These are phyloP conservation scores for Trichacis sp. DNA, from an alignment of 2,888 invertebrate species.

Conservation along the genomic window DNA sequence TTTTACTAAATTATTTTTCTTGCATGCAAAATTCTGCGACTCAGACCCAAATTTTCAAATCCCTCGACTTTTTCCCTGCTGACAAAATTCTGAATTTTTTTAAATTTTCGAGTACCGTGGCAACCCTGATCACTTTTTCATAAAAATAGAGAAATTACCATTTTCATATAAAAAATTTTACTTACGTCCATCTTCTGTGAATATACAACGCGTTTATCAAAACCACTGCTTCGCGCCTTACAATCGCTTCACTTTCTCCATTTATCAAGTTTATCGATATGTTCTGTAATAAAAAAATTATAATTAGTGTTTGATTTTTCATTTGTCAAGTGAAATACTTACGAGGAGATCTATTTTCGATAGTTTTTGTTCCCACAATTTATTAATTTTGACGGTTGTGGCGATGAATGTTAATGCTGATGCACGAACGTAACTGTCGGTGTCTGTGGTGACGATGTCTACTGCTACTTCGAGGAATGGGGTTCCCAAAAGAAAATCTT, in stretches of 20 bases:
- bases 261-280: constrained; percentile 73
- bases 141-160: background rate
- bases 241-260: constrained; percentile 82
- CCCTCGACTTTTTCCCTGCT: no score
- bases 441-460: constrained; percentile 77
- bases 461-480: constrained; percentile 76
- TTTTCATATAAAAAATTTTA: constrained; percentile 40
- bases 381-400: constrained; percentile 75
- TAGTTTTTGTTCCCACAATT: constrained; percentile 77
- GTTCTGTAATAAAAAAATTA: constrained; percentile 30
- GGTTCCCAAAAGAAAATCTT: constrained; percentile 76
- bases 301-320: background rate
- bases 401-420: constrained; percentile 81
- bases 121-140: no score
- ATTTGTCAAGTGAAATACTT: no score
- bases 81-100: no score
- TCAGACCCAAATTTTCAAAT: no score
- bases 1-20: no score
- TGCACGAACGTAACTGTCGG: constrained; percentile 81
- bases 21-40: no score
- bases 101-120: no score
- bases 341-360: constrained; percentile 76
- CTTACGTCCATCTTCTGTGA: constrained; percentile 73
- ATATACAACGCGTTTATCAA: constrained; percentile 78
- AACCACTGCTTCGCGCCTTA: constrained; percentile 79